Evolutionary conservation across 2,113 vertebrate species (phyloP).

Genomic region (Salvelinus namaycush): DNA sequence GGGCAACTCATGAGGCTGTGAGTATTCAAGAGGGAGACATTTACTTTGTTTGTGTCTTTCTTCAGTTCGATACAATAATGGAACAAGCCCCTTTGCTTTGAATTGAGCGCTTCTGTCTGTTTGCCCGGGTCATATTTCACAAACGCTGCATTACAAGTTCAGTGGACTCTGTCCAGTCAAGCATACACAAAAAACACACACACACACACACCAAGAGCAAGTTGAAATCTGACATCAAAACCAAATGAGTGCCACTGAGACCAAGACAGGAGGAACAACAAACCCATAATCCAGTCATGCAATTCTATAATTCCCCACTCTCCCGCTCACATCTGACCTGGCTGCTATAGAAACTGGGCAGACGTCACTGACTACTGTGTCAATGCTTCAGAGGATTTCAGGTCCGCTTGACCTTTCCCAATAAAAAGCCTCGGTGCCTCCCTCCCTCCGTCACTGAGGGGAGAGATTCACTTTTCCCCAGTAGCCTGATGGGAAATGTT

Average conservation of each 20-base stretch:
- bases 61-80: too few species aligned
- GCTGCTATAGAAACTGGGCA: conserved; percentile 55
- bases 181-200: neutral
- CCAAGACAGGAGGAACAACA: conserved; percentile 12
- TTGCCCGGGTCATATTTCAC: conserved; percentile 33
- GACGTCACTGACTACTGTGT: conserved; percentile 38
- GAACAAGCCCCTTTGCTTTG: too few species aligned
- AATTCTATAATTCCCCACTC: conserved; percentile 21
- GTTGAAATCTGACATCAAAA: neutral
- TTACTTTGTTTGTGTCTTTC: neutral
- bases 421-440: conserved; percentile 23
- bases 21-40: neutral
- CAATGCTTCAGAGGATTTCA: neutral
- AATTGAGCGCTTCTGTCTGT: too few species aligned
- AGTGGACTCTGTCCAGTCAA: conserved; percentile 31
- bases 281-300: conserved; percentile 40
- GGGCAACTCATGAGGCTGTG: neutral
- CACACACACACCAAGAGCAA: conserved; percentile 10
- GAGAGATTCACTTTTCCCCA: conserved; percentile 21
- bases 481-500: conserved; percentile 25
- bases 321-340: conserved; percentile 26
- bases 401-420: conserved; percentile 57
- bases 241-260: neutral
- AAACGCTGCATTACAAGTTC: neutral
- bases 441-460: neutral